Conservation (phyloP, 2,797 vertebrate species). For the Balearica regulorum region DNA sequence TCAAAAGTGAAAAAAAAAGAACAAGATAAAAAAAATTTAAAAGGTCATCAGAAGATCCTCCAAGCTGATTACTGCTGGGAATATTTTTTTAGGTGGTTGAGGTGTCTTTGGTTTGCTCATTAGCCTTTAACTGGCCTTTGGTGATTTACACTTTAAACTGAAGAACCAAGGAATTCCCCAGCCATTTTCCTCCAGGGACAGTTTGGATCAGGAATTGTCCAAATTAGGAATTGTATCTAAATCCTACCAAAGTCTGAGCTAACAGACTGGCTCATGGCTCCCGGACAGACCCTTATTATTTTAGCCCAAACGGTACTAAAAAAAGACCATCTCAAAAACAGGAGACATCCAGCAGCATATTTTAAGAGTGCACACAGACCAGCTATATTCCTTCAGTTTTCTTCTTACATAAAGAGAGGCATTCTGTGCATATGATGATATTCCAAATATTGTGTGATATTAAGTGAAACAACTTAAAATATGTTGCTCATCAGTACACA, state of each 20-base stretch:
- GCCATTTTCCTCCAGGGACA: neutral
- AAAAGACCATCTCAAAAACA: constrained; percentile 20
- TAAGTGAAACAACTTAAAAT: neutral
- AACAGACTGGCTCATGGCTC: neutral
- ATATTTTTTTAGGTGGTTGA: neutral
- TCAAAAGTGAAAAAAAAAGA: neutral
- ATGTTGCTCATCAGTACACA: neutral
- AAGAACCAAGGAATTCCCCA: neutral
- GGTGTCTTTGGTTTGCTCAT: neutral
- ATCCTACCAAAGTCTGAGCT: neutral
- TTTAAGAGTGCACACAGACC: neutral
- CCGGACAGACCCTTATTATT: neutral
- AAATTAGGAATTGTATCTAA: constrained; percentile 57
- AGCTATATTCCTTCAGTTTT: neutral
- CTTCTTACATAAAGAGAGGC: neutral
- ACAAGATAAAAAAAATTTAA: neutral
- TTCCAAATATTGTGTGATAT: neutral
- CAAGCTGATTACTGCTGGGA: neutral
- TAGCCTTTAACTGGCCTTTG: neutral
- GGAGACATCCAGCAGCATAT: neutral
- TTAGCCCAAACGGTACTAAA: constrained; percentile 13
- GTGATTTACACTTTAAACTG: neutral
- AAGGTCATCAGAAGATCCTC: neutral
- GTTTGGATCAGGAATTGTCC: neutral
- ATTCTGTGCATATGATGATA: neutral